Evolutionary conservation across 2,113 vertebrate genomes (phyloP).

Genomic region (Perognathus longimembris): DNA sequence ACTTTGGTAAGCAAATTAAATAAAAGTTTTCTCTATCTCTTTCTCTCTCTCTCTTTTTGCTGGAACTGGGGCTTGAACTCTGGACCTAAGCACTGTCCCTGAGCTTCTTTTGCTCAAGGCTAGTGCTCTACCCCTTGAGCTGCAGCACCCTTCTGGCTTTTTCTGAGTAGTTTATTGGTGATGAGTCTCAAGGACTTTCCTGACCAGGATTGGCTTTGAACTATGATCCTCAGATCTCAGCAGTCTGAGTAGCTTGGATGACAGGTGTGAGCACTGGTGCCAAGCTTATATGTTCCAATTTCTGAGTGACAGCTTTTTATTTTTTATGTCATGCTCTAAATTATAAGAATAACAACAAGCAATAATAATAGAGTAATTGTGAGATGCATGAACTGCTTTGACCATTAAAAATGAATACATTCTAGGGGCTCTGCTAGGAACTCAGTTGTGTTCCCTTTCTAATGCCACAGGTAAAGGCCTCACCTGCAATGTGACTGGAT

Average conservation of each 20-base stretch:
- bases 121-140: too few species aligned
- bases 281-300: not conserved
- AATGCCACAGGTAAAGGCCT: not conserved
- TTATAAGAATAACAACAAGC: constrained; percentile 21
- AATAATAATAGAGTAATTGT: not conserved
- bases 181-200: too few species aligned
- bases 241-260: too few species aligned
- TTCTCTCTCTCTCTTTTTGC: too few species aligned
- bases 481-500: not conserved
- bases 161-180: too few species aligned
- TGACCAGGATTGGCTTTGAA: too few species aligned
- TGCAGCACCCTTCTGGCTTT: too few species aligned
- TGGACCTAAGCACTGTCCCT: too few species aligned
- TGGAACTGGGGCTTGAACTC: too few species aligned
- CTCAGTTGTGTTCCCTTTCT: not conserved
- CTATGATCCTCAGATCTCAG: too few species aligned
- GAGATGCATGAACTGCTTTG: not conserved
- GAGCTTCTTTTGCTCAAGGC: too few species aligned
- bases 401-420: not conserved
- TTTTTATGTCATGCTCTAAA: not conserved
- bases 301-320: not conserved
- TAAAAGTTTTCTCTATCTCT: not conserved
- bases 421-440: not conserved
- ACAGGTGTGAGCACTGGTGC: too few species aligned
- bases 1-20: not conserved